Conservation (phyloP, 2,797 vertebrate genomes). For the Cirrhinus molitorella region DNA sequence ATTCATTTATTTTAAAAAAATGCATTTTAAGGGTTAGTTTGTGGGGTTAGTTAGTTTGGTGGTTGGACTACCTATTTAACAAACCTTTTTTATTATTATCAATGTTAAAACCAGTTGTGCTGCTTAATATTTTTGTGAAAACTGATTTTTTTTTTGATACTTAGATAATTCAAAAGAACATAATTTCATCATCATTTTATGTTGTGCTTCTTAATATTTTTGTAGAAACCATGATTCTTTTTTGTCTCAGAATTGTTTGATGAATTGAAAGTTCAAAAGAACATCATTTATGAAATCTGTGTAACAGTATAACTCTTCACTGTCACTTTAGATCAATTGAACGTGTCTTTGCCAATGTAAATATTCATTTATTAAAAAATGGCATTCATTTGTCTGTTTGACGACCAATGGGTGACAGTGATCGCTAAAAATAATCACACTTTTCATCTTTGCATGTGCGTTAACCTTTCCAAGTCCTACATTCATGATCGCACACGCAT, state of each 20-base stretch:
- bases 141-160: background rate
- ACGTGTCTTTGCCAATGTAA: background rate
- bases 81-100: no score
- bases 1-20: no score
- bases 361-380: background rate
- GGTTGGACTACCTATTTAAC: no score
- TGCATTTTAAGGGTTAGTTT: no score
- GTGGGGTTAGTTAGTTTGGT: no score
- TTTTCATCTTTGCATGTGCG: background rate
- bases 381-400: background rate
- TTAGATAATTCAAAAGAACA: background rate
- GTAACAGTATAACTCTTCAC: background rate
- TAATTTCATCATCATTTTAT: background rate
- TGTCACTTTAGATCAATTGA: background rate
- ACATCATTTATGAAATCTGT: background rate
- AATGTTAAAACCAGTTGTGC: no score
- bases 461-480: background rate
- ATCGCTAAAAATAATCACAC: background rate
- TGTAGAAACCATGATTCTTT: background rate
- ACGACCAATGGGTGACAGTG: background rate
- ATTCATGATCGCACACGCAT: constrained; percentile 5
- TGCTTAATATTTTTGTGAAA: no score
- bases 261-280: background rate
- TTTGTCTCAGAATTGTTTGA: background rate
- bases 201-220: background rate